phyloP scores from a whole-genome alignment of 2,113 vertebrate genomes.

The Percopsis transmontana region DNA sequence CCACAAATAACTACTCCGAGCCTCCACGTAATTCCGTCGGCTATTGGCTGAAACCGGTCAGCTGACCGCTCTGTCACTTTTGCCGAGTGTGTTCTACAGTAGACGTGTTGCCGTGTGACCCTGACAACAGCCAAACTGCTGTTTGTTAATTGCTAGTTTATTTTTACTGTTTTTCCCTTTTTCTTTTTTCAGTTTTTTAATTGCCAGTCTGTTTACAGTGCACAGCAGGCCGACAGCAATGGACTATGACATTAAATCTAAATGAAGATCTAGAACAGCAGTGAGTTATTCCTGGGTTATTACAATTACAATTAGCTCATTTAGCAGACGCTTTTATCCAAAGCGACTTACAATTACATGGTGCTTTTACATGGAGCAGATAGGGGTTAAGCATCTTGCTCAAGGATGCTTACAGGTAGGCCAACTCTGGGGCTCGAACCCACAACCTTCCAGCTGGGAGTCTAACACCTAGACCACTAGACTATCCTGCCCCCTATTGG shows the following conservation, averaged over 20 bases:
- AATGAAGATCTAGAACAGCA: slow-evolving; percentile 33
- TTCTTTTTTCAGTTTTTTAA: slow-evolving; percentile 14
- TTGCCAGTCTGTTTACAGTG: slow-evolving; percentile 6
- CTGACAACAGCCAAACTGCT: slow-evolving; percentile 22
- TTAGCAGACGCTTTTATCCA: no score
- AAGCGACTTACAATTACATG: no score
- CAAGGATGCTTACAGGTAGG: no score
- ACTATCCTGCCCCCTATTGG: no score
- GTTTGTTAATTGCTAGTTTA: slow-evolving; percentile 15
- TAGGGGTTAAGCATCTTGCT: no score
- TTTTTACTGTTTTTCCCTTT: background rate
- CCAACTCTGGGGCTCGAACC: no score
- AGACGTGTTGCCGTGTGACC: slow-evolving; percentile 20
- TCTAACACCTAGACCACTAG: no score
- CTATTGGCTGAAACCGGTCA: slow-evolving; percentile 50
- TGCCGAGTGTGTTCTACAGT: background rate
- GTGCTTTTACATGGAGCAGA: no score
- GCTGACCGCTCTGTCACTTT: slow-evolving; percentile 45
- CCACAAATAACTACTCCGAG: slow-evolving; percentile 60
- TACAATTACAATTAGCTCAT: no score
- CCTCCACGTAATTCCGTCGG: slow-evolving; percentile 13
- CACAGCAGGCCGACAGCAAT: slow-evolving; percentile 14
- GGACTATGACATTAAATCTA: background rate
- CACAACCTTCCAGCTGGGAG: no score
- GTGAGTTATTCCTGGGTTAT: slow-evolving; percentile 66